phyloP scores from a whole-genome alignment of 2,888 invertebrate species.

The Caenorhabditis plicata region DNA sequence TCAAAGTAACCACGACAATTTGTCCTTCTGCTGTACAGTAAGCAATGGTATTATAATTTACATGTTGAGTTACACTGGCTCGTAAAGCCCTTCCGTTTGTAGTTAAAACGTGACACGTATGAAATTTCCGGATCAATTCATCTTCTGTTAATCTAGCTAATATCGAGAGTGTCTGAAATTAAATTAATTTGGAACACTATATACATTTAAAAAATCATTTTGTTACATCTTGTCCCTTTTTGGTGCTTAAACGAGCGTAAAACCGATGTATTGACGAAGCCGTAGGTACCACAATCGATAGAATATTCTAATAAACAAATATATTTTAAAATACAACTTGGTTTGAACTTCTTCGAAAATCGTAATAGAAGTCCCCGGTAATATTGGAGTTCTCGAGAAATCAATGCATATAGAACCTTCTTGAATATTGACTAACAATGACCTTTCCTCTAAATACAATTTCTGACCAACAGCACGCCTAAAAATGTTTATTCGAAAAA shows the following conservation, averaged over 20 bases:
- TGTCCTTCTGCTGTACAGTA: slow-evolving; percentile 46
- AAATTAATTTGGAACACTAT: not conserved
- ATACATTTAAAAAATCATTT: not conserved
- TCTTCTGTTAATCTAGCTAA: slow-evolving; percentile 32
- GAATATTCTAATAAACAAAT: slow-evolving; percentile 14
- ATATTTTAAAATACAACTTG: not conserved
- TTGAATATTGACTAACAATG: slow-evolving; percentile 34
- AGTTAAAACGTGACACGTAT: slow-evolving; percentile 33
- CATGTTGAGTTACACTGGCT: slow-evolving; percentile 30
- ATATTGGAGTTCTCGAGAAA: slow-evolving; percentile 52
- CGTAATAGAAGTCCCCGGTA: slow-evolving; percentile 44
- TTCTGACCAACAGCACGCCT: slow-evolving; percentile 57
- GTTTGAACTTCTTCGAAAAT: slow-evolving; percentile 11
- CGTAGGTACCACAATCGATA: slow-evolving; percentile 56
- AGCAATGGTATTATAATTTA: slow-evolving; percentile 20
- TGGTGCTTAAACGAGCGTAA: slow-evolving; percentile 15
- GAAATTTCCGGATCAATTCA: slow-evolving; percentile 28
- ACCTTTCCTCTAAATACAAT: slow-evolving; percentile 53
- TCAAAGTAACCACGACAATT: slow-evolving; percentile 35
- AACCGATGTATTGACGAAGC: slow-evolving; percentile 58
- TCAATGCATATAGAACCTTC: slow-evolving; percentile 53
- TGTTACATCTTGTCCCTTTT: slow-evolving; percentile 16
- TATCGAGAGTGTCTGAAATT: slow-evolving; percentile 24
- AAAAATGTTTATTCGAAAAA: slow-evolving; percentile 2
- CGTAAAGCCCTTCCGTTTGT: slow-evolving; percentile 33